These are phyloP conservation scores for Alsophila aescularia DNA, from an alignment of 2,888 invertebrate genomes.

Conservation along the genomic window DNA sequence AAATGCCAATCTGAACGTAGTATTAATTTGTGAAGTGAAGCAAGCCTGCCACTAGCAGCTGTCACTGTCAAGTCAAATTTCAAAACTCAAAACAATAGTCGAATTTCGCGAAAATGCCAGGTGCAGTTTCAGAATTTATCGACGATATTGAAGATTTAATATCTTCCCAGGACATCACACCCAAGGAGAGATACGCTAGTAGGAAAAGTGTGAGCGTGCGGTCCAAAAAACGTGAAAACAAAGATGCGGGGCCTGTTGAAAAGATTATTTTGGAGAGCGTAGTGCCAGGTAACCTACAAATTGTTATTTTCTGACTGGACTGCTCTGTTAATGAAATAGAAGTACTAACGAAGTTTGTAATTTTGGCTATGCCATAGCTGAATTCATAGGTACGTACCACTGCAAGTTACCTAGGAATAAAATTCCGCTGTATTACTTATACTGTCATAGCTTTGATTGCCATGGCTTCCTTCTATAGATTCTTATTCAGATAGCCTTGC, in stretches of 20 bases:
- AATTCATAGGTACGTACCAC: too few relatives aligned
- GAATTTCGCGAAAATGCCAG: constrained; percentile 73
- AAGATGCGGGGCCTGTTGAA: constrained; percentile 62
- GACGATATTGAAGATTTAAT: constrained; percentile 94
- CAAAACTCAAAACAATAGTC: constrained; percentile 26
- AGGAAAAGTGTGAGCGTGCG: constrained; percentile 88
- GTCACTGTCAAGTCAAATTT: constrained; percentile 5
- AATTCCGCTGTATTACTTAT: too few relatives aligned
- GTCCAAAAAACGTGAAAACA: constrained; percentile 79
- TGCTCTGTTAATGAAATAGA: too few relatives aligned
- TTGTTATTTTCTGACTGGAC: too few relatives aligned
- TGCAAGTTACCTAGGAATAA: too few relatives aligned
- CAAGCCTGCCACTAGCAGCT: not conserved
- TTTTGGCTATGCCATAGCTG: too few relatives aligned
- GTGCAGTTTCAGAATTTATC: constrained; percentile 87
- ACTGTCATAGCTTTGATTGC: too few relatives aligned
- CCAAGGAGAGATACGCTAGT: constrained; percentile 90
- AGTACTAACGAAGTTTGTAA: too few relatives aligned
- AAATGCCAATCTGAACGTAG: too few relatives aligned
- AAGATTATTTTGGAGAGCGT: constrained; percentile 84
- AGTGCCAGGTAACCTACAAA: constrained; percentile 82
- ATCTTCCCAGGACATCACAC: constrained; percentile 90
- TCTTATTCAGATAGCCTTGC: too few relatives aligned
- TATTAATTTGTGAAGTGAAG: too few relatives aligned
- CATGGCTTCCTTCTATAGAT: too few relatives aligned